phyloP scores from a whole-genome alignment of 2,888 invertebrate genomes.

The Lithophane socia region DNA sequence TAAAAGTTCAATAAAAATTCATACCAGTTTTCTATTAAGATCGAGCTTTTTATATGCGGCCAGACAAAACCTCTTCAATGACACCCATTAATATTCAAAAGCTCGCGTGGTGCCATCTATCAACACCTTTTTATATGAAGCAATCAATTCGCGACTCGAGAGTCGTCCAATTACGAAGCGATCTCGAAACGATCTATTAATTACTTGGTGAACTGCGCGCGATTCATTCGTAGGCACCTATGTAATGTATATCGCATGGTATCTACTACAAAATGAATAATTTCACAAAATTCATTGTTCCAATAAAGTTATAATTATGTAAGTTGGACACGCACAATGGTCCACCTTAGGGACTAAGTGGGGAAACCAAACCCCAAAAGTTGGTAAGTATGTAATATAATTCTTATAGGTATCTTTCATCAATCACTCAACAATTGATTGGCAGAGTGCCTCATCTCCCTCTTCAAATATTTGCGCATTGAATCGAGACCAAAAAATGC shows the following conservation, averaged over 20 bases:
- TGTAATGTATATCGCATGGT: not conserved
- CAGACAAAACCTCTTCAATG: slow-evolving; percentile 79
- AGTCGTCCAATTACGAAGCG: slow-evolving; percentile 83
- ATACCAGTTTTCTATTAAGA: slow-evolving; percentile 42
- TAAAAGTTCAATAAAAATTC: slow-evolving; percentile 11
- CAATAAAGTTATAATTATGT: slow-evolving; percentile 9
- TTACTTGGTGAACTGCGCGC: slow-evolving; percentile 76
- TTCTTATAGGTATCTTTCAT: slow-evolving; percentile 9
- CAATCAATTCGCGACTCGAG: slow-evolving; percentile 80
- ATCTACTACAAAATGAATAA: not conserved
- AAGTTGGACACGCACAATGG: not conserved
- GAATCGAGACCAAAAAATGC: slow-evolving; percentile 13
- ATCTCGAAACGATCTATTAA: slow-evolving; percentile 81
- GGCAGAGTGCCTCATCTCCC: slow-evolving; percentile 22
- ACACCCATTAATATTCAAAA: slow-evolving; percentile 83
- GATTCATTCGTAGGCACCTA: slow-evolving; percentile 24
- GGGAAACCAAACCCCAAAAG: not conserved
- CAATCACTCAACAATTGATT: slow-evolving; percentile 21
- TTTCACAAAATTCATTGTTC: not conserved
- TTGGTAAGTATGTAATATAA: not conserved
- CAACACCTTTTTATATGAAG: slow-evolving; percentile 79
- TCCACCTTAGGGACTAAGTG: too few relatives aligned
- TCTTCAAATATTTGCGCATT: slow-evolving; percentile 26
- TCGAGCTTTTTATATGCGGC: slow-evolving; percentile 43
- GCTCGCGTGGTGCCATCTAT: slow-evolving; percentile 76